A percentile compares a stretch with the other conserved stretches of the same genome.
Evolutionary conservation across 2,113 vertebrate genomes (phyloP).

Genomic region (Chionis minor): DNA sequence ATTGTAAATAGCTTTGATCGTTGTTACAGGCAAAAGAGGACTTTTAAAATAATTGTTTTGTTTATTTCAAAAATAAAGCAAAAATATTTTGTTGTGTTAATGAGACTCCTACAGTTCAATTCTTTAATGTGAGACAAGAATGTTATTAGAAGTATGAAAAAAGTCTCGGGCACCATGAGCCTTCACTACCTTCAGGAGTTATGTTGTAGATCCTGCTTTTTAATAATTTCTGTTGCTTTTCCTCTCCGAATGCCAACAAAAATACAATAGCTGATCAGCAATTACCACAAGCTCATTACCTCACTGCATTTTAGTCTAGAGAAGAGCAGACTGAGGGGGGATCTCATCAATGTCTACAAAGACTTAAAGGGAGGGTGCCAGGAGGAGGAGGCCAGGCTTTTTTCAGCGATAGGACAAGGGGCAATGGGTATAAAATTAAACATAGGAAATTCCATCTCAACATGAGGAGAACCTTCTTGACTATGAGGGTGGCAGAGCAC

Average conservation of each 20-base stretch:
- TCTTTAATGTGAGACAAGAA: background rate
- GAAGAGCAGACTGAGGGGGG: too few relatives aligned
- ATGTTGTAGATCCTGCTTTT: background rate
- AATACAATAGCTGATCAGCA: background rate
- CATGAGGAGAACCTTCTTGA: too few relatives aligned
- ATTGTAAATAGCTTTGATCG: slow-evolving; percentile 3
- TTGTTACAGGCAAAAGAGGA: background rate
- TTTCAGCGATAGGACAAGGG: too few relatives aligned
- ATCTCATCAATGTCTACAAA: too few relatives aligned
- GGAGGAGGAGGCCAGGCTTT: too few relatives aligned
- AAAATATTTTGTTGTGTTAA: background rate
- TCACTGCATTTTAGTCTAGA: background rate
- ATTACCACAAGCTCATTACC: background rate
- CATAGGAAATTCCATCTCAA: too few relatives aligned
- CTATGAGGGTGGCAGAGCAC: too few relatives aligned
- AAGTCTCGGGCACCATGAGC: background rate
- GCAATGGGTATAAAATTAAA: too few relatives aligned
- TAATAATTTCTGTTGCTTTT: background rate
- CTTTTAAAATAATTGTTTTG: background rate
- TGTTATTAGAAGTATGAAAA: background rate
- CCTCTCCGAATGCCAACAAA: background rate
- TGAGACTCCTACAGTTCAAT: background rate
- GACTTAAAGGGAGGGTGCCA: too few relatives aligned
- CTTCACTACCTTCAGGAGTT: background rate
- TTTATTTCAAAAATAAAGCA: background rate